Evolutionary conservation across 2,113 vertebrate genomes (phyloP).

Genomic region (Macrotis lagotis): DNA sequence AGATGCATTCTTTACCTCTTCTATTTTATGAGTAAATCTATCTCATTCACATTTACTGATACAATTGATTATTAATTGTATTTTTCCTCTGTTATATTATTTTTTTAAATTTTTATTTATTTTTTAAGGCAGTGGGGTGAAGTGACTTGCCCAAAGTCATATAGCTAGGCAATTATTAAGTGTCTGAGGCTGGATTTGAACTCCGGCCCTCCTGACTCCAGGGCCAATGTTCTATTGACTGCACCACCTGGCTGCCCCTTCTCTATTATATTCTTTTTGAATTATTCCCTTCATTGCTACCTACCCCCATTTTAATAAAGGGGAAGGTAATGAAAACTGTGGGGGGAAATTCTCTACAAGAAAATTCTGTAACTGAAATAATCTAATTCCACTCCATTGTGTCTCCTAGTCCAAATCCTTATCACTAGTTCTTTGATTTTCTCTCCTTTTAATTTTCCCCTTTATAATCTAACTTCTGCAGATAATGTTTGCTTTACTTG

Average conservation of each 20-base stretch:
- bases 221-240: no score
- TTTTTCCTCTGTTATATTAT: not conserved
- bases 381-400: not conserved
- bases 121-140: no score
- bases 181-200: no score
- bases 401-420: not conserved
- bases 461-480: not conserved
- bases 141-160: no score
- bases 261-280: not conserved
- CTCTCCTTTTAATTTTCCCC: not conserved
- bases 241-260: no score
- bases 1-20: not conserved
- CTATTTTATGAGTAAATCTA: not conserved
- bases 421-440: not conserved
- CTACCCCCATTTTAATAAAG: not conserved
- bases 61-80: not conserved
- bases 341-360: not conserved
- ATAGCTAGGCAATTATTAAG: no score
- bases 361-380: not conserved
- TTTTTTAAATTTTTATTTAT: no score
- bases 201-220: no score
- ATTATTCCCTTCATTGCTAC: not conserved
- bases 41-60: not conserved
- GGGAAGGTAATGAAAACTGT: not conserved
- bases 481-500: not conserved